Percentiles rank a stretch among this genome's conserved stretches.
Evolutionary conservation across 2,113 vertebrate genomes (phyloP).

Genomic region (Ceyx melanurus): DNA sequence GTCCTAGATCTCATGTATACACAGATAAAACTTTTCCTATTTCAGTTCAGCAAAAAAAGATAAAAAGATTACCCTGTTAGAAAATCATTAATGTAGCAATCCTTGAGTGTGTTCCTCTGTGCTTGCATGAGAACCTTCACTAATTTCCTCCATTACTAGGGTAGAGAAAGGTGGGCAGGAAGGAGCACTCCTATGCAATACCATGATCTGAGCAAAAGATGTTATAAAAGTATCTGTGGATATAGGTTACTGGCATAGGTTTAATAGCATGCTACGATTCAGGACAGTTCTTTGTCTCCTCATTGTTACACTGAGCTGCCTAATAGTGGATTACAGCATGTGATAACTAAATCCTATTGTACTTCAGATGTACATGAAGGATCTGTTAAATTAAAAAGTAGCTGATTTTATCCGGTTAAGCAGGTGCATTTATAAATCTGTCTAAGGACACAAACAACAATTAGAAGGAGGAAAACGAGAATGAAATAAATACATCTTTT

Average conservation of each 20-base stretch:
- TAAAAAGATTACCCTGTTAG: not conserved
- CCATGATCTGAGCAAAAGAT: not conserved
- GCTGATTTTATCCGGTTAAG: not conserved
- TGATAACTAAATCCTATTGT: not conserved
- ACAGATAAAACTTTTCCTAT: not conserved
- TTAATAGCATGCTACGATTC: not conserved
- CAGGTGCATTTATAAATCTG: not conserved
- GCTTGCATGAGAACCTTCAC: not conserved
- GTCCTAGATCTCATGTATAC: not conserved
- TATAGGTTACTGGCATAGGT: not conserved
- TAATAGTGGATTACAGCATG: not conserved
- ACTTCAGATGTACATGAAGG: not conserved
- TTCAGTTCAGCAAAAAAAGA: not conserved
- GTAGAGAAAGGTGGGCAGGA: not conserved
- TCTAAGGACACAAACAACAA: not conserved
- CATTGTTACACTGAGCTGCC: not conserved
- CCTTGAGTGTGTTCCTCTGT: not conserved
- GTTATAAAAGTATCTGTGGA: not conserved
- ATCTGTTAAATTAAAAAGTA: not conserved
- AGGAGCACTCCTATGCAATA: not conserved
- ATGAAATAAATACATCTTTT: not conserved
- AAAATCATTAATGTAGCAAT: not conserved
- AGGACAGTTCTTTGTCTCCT: not conserved
- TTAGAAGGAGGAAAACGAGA: not conserved
- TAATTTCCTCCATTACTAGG: not conserved